phyloP scores from a whole-genome alignment of 2,888 invertebrate genomes.

The Agonopterix subpropinquella region DNA sequence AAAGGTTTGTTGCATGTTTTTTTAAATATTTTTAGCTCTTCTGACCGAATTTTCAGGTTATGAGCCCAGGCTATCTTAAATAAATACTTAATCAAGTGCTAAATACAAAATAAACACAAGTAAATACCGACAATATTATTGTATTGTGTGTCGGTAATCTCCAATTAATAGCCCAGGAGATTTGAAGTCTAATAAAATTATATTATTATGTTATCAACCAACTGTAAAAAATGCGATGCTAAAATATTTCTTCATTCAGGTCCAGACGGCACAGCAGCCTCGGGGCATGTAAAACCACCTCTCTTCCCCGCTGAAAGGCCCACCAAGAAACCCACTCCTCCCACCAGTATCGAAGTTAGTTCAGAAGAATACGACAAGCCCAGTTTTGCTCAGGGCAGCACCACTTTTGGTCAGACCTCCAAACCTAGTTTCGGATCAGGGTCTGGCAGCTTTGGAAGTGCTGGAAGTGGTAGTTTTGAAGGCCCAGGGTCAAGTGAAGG shows the following conservation, averaged over 20 bases:
- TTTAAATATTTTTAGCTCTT: background rate
- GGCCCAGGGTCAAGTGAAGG: background rate
- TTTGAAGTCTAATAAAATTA: too few species aligned
- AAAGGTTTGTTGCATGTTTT: slow-evolving; percentile 44
- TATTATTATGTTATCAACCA: too few species aligned
- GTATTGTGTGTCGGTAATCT: too few species aligned
- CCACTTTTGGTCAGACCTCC: slow-evolving; percentile 15
- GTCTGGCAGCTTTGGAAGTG: slow-evolving; percentile 1
- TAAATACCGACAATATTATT: too few species aligned
- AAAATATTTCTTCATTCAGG: slow-evolving; percentile 24
- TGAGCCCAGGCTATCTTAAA: too few species aligned
- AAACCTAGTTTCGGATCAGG: slow-evolving; percentile 1
- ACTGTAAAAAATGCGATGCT: too few species aligned
- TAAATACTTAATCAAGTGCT: too few species aligned
- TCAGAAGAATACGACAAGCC: slow-evolving; percentile 11
- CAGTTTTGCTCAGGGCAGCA: slow-evolving; percentile 5
- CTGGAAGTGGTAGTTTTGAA: background rate
- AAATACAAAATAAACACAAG: too few species aligned
- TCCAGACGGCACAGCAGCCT: slow-evolving; percentile 74
- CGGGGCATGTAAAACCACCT: slow-evolving; percentile 73
- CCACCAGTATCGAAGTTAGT: slow-evolving; percentile 20
- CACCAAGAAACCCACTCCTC: slow-evolving; percentile 23
- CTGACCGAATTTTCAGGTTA: too few species aligned
- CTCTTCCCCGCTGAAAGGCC: slow-evolving; percentile 57
- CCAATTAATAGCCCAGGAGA: too few species aligned